Evolutionary conservation across 1,140 invertebrate genomes (phyloP).

Genomic region (Pogonus chalceus): DNA sequence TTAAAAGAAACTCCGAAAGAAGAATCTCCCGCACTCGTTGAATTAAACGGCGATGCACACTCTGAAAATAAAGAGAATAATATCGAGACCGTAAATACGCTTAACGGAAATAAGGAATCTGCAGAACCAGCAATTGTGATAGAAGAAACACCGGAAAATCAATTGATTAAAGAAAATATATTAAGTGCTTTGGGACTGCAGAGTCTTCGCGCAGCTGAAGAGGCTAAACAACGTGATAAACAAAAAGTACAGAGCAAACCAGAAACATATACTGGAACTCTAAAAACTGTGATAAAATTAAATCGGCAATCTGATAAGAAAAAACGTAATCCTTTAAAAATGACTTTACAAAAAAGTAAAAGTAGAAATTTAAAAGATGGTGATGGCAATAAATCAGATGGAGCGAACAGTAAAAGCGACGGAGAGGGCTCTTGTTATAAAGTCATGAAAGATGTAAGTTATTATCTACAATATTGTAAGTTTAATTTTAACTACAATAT

Average conservation of each 20-base stretch:
- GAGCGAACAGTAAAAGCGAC: constrained; percentile 37
- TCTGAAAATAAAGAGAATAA: constrained; percentile 29
- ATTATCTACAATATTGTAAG: constrained; percentile 11
- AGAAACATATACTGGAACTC: constrained; percentile 55
- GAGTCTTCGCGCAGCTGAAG: constrained; percentile 49
- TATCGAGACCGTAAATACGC: constrained; percentile 28
- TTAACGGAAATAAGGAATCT: constrained; percentile 17
- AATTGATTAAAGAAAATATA: constrained; percentile 50
- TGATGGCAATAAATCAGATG: constrained; percentile 39
- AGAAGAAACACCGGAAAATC: constrained; percentile 44
- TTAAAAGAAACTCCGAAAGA: constrained; percentile 21
- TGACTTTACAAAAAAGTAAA: constrained; percentile 69
- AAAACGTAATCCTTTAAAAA: constrained; percentile 59
- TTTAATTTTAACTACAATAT: background rate
- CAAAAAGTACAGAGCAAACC: constrained; percentile 33
- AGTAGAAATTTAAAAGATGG: constrained; percentile 36
- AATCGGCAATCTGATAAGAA: constrained; percentile 50
- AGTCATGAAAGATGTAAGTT: constrained; percentile 62
- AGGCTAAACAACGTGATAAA: constrained; percentile 42
- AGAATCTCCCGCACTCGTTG: background rate
- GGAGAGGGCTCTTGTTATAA: constrained; percentile 60
- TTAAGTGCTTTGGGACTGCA: constrained; percentile 51
- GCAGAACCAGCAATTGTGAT: constrained; percentile 25
- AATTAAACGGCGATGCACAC: constrained; percentile 23
- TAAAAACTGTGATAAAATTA: constrained; percentile 69